Evolutionary conservation across 2,797 vertebrate species (phyloP).

Genomic region (Nannoperca obscura): DNA sequence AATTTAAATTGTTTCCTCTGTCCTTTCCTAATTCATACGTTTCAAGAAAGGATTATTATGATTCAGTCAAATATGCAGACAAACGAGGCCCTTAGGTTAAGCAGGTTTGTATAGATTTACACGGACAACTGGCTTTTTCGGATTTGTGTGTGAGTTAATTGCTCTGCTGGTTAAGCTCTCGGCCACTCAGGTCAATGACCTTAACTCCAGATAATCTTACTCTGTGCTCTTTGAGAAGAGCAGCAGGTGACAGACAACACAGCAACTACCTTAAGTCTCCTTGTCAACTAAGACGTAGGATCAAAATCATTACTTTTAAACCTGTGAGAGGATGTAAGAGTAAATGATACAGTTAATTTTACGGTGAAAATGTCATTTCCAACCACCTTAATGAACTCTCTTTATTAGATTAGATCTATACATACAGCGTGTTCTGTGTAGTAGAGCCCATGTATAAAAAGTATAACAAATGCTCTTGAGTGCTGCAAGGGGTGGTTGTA

Average conservation of each 20-base stretch:
- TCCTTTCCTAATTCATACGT: slow-evolving; percentile 20
- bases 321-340: not conserved
- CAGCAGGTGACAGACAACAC: slow-evolving; percentile 53
- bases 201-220: slow-evolving; percentile 64
- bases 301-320: slow-evolving; percentile 14
- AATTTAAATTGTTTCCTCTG: slow-evolving; percentile 14
- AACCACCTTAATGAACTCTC: not conserved
- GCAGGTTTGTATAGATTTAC: slow-evolving; percentile 52
- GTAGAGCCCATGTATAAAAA: not conserved
- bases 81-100: slow-evolving; percentile 24
- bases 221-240: slow-evolving; percentile 54
- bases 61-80: slow-evolving; percentile 35
- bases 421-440: not conserved
- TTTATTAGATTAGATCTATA: slow-evolving; percentile 8
- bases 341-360: not conserved
- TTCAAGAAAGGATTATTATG: slow-evolving; percentile 25
- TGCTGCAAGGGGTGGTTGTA: not conserved
- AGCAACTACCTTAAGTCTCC: not conserved
- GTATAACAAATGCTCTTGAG: slow-evolving; percentile 23
- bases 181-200: slow-evolving; percentile 61
- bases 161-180: slow-evolving; percentile 60
- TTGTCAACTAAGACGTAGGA: not conserved
- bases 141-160: slow-evolving; percentile 73
- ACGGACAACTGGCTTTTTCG: slow-evolving; percentile 34
- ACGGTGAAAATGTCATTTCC: not conserved